phyloP scores from a whole-genome alignment of 2,888 invertebrate genomes.

The Abrostola triplasia region DNA sequence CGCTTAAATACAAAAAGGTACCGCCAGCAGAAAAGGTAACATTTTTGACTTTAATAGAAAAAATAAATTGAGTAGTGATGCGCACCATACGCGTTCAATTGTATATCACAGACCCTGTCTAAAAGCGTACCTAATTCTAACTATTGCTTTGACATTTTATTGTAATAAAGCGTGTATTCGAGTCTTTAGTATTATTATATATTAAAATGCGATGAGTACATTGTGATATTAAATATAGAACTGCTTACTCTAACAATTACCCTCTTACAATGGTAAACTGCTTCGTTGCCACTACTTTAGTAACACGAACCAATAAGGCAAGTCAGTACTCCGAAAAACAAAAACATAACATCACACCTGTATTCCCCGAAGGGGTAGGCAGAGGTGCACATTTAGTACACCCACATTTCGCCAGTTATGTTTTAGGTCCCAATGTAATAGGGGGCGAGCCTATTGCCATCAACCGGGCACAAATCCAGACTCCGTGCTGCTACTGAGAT shows the following conservation, averaged over 20 bases:
- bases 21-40: slow-evolving; percentile 53
- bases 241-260: background rate
- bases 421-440: no score
- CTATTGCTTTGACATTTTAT: slow-evolving; percentile 22
- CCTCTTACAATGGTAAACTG: no score
- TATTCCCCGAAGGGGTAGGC: no score
- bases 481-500: no score
- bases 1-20: slow-evolving; percentile 42
- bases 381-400: no score
- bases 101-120: slow-evolving; percentile 35
- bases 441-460: no score
- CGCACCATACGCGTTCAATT: background rate
- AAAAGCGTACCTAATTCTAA: slow-evolving; percentile 28
- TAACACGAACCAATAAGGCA: no score
- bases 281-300: no score
- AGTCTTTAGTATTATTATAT: slow-evolving; percentile 22
- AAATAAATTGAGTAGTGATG: slow-evolving; percentile 9
- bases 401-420: no score
- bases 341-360: no score
- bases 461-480: no score
- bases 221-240: background rate
- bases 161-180: slow-evolving; percentile 45
- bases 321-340: no score
- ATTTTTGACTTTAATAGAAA: slow-evolving; percentile 9
- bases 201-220: slow-evolving; percentile 19